Percentiles rank a stretch among this genome's conserved stretches.
phyloP scores from a whole-genome alignment of 2,797 vertebrate species.

The Buceros bicornis region DNA sequence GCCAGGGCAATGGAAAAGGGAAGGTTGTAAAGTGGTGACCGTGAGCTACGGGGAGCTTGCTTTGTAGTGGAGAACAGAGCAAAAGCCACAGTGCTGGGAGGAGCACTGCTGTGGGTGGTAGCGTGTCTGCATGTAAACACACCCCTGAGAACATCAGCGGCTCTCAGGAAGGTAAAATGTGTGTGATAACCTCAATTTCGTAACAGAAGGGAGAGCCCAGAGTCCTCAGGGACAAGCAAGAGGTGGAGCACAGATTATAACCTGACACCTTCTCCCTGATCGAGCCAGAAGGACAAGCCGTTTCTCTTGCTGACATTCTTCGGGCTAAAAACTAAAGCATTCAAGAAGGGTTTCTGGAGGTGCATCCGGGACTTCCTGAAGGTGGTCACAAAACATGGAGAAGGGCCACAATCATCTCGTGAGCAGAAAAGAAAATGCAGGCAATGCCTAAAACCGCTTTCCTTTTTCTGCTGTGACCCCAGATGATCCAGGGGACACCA shows the following conservation, averaged over 20 bases:
- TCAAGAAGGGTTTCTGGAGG: not conserved
- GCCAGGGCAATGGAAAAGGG: not conserved
- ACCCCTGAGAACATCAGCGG: not conserved
- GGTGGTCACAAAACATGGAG: not conserved
- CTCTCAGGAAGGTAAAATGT: not conserved
- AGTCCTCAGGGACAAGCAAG: not conserved
- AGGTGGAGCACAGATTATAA: not conserved
- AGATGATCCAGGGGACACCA: not conserved
- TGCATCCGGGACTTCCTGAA: not conserved
- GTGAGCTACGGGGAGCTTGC: not conserved
- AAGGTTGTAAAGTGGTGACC: not conserved
- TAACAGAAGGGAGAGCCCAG: not conserved
- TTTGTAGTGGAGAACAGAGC: not conserved
- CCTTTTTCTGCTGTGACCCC: not conserved
- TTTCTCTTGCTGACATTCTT: not conserved
- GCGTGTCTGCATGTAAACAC: too few species aligned
- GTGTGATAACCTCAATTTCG: not conserved
- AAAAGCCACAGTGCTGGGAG: not conserved
- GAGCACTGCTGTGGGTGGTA: not conserved
- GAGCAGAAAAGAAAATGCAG: not conserved
- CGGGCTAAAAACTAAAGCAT: not conserved
- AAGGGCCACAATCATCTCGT: not conserved
- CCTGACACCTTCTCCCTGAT: not conserved
- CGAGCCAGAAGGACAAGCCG: not conserved
- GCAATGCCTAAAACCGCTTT: not conserved